A percentile compares a stretch with the other conserved stretches of the same genome.
phyloP scores from a whole-genome alignment of 2,888 invertebrate genomes.

The Eledona agricola region DNA sequence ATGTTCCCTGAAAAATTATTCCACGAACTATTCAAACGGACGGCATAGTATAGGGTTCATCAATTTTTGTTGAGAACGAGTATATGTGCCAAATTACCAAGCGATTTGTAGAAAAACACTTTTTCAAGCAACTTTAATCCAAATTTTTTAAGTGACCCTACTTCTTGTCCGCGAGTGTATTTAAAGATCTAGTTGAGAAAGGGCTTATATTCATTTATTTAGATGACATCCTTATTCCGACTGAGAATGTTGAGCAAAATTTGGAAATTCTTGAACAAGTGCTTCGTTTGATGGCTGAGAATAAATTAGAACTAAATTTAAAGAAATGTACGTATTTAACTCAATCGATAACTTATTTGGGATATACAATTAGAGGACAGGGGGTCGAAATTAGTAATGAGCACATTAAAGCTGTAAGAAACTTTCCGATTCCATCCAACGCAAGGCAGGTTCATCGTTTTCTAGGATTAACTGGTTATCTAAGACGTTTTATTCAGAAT shows the following conservation, averaged over 20 bases:
- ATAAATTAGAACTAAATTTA: constrained; percentile 1
- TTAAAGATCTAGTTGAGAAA: constrained; percentile 4
- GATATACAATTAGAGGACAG: constrained; percentile 2
- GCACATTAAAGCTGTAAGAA: neutral
- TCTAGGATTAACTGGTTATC: constrained; percentile 10
- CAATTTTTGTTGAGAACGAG: no score
- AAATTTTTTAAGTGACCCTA: no score
- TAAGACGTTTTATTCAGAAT: constrained; percentile 7
- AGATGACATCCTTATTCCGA: constrained; percentile 18
- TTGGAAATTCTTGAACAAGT: constrained; percentile 2
- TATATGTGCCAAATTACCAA: no score
- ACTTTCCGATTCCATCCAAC: constrained; percentile 5
- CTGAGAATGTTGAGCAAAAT: constrained; percentile 1
- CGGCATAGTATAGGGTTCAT: no score
- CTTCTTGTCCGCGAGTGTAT: no score
- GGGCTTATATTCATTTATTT: constrained; percentile 13
- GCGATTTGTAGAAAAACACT: no score
- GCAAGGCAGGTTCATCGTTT: constrained; percentile 1
- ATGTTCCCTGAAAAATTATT: no score
- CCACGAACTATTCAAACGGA: no score
- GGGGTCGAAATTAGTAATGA: neutral
- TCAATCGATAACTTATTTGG: constrained; percentile 6
- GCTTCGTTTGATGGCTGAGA: neutral
- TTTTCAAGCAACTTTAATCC: no score
- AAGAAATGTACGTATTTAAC: constrained; percentile 4